These are phyloP conservation scores for Nemotelus nigrinus DNA, from an alignment of 2,888 invertebrate genomes.

Conservation along the genomic window DNA sequence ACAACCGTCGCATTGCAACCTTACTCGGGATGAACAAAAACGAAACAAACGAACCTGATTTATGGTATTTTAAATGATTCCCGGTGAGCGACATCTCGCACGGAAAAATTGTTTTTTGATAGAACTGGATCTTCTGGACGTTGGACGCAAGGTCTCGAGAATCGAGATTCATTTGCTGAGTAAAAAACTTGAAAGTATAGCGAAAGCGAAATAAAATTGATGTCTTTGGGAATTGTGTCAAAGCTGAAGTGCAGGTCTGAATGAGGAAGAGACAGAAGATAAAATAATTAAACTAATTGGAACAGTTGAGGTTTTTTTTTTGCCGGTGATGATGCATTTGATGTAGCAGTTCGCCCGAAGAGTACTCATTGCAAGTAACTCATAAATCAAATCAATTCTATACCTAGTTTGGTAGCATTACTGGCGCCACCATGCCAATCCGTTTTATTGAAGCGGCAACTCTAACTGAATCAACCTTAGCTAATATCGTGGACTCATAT, in stretches of 20 bases:
- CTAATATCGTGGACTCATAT: no score
- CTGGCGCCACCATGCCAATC: no score
- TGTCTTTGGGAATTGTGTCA: conserved; percentile 9
- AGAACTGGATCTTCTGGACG: background rate
- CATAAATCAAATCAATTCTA: no score
- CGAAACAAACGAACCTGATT: conserved; percentile 1
- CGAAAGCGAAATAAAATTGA: background rate
- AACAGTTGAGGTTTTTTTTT: no score
- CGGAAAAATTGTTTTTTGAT: background rate
- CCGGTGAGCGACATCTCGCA: conserved; percentile 11
- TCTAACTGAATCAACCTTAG: no score
- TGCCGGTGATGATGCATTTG: no score
- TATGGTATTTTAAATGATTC: conserved; percentile 28
- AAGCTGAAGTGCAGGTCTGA: background rate
- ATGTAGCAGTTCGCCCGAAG: no score
- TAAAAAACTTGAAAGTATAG: background rate
- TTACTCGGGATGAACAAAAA: background rate
- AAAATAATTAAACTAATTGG: background rate
- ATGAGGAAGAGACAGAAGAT: background rate
- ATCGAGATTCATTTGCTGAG: background rate
- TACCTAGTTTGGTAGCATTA: no score
- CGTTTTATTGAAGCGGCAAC: no score
- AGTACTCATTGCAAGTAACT: no score
- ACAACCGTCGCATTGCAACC: background rate
- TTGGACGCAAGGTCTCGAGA: background rate